Conservation (phyloP, 2,797 vertebrate genomes). For the Catostomus latipinnis region DNA sequence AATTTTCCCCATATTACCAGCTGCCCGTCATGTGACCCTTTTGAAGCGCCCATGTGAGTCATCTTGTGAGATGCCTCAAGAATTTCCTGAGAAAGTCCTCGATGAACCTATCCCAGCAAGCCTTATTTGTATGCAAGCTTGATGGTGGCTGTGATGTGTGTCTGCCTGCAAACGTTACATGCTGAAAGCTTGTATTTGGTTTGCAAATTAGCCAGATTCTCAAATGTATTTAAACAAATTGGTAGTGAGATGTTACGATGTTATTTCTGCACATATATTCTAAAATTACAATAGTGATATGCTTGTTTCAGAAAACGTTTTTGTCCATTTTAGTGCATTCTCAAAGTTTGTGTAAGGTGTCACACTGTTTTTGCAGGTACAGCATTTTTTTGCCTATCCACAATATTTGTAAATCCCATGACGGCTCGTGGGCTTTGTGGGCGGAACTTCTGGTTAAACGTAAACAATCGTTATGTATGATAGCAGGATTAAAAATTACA, state of each 20-base stretch:
- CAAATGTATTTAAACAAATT: conserved; percentile 16
- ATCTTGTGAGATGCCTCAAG: conserved; percentile 69
- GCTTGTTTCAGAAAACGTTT: not conserved
- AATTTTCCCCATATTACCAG: conserved; percentile 52
- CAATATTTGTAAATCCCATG: not conserved
- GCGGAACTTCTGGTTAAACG: no score
- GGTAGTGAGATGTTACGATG: not conserved
- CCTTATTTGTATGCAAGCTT: conserved; percentile 24
- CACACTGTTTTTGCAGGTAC: not conserved
- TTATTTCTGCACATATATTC: not conserved
- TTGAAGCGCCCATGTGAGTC: conserved; percentile 67
- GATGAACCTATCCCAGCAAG: conserved; percentile 12
- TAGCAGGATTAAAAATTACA: no score
- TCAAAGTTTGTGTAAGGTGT: not conserved
- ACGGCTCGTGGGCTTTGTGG: no score
- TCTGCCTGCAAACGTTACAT: not conserved
- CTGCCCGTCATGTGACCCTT: conserved; percentile 74
- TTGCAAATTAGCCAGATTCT: conserved; percentile 17
- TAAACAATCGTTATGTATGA: no score
- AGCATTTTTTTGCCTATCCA: not conserved
- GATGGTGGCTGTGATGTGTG: not conserved
- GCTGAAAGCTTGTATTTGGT: conserved; percentile 7
- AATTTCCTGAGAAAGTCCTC: conserved; percentile 44
- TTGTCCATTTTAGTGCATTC: not conserved
- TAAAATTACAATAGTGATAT: not conserved